A percentile compares a stretch with the other conserved stretches of the same genome.
Conservation (phyloP, 2,113 vertebrate genomes). For the Dipodomys ordii region DNA sequence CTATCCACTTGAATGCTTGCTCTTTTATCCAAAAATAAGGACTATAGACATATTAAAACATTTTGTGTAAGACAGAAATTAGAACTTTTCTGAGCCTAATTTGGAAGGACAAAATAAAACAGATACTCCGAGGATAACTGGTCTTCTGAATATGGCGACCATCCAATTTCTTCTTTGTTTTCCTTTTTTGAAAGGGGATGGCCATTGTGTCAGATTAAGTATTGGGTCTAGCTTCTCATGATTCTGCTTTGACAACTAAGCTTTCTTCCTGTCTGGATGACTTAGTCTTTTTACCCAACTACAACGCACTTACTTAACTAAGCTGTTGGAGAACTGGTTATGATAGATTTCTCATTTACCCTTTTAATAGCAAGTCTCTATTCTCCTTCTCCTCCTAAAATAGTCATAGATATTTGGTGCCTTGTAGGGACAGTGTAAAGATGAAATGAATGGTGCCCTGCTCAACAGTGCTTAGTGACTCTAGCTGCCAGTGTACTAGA, state of each 20-base stretch:
- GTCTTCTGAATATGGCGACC: neutral
- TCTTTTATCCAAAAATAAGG: constrained; percentile 22
- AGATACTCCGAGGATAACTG: neutral
- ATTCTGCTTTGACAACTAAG: neutral
- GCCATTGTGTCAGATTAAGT: neutral
- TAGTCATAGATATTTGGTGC: neutral
- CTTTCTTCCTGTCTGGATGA: neutral
- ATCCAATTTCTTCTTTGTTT: constrained; percentile 22
- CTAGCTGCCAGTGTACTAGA: neutral
- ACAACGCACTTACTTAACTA: constrained; percentile 3
- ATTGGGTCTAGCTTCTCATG: neutral
- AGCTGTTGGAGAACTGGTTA: neutral
- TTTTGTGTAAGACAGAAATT: constrained; percentile 45
- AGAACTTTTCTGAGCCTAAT: neutral
- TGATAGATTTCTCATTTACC: neutral
- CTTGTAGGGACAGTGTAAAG: neutral
- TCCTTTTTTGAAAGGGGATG: neutral
- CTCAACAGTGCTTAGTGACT: neutral
- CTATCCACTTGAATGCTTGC: neutral
- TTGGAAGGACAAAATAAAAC: constrained; percentile 13
- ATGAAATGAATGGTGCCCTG: neutral
- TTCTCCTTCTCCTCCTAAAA: neutral
- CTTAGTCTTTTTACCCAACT: neutral
- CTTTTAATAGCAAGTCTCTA: neutral
- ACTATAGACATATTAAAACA: neutral